A percentile compares a stretch with the other conserved stretches of the same genome.
Conservation (phyloP, 2,888 invertebrate species). For the Rhynchonema sp. region DNA sequence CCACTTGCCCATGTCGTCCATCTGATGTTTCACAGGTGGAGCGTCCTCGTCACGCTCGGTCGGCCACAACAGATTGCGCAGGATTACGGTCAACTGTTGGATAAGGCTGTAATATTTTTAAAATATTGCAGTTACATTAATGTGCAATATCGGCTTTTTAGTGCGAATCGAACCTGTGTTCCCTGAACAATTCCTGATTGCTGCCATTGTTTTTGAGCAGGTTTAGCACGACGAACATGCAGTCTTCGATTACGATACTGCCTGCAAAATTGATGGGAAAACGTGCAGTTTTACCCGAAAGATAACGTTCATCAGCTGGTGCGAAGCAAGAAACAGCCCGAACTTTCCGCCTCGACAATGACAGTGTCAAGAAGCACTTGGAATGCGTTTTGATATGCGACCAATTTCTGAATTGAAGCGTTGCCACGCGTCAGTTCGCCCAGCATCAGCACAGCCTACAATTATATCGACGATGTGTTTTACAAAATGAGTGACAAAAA, state of each 20-base stretch:
- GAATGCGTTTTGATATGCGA: conserved; percentile 96
- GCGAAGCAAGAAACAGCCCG: conserved; percentile 46
- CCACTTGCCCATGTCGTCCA: conserved; percentile 34
- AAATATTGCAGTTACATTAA: background rate
- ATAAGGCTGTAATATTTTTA: conserved; percentile 65
- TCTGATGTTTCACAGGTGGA: background rate
- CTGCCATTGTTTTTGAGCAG: conserved; percentile 80
- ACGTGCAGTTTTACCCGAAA: too few species aligned
- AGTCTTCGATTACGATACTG: conserved; percentile 84
- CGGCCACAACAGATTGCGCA: conserved; percentile 55
- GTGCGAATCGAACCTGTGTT: conserved; percentile 37
- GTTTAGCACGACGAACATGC: conserved; percentile 73
- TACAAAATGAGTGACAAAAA: background rate
- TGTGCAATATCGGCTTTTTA: background rate
- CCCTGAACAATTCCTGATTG: conserved; percentile 95
- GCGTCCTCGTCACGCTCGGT: background rate
- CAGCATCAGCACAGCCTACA: conserved; percentile 56
- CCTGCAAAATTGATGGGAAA: conserved; percentile 23
- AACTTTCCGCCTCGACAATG: conserved; percentile 56
- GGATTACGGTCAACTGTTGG: conserved; percentile 47
- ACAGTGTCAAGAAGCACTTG: conserved; percentile 84
- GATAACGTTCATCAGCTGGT: background rate
- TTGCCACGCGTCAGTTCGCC: conserved; percentile 81
- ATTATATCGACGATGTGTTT: background rate
- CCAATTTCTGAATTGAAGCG: conserved; percentile 93